Evolutionary conservation across 2,113 vertebrate genomes (phyloP).

Genomic region (Drymodes brunneopygia): DNA sequence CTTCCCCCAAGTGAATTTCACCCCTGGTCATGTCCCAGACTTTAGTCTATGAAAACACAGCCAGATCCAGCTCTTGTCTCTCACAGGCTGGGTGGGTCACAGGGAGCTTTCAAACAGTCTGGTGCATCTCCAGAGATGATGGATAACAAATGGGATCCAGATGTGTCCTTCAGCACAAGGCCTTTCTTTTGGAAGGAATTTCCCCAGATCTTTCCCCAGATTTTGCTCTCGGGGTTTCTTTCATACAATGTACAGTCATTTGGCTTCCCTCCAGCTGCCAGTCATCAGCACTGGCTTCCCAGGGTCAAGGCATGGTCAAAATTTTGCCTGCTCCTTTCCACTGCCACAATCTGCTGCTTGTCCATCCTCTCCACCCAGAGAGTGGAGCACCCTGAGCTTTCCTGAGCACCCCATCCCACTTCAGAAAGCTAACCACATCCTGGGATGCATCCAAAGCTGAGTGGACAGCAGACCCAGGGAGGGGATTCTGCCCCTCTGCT

Average conservation of each 20-base stretch:
- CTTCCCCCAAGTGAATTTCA: not conserved
- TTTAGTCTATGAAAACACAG: not conserved
- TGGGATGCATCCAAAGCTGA: not conserved
- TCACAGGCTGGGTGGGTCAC: not conserved
- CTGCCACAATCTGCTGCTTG: not conserved
- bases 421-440: not conserved
- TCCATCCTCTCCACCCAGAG: accelerated
- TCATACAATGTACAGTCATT: accelerated
- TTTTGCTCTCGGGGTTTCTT: not conserved
- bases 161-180: not conserved
- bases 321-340: not conserved
- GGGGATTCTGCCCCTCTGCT: not conserved
- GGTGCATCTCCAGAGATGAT: accelerated
- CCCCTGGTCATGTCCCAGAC: not conserved
- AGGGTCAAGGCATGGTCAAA: not conserved
- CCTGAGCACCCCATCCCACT: not conserved
- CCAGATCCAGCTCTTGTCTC: not conserved
- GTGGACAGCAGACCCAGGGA: not conserved
- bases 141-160: not conserved
- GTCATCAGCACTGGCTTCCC: not conserved
- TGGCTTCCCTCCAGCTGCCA: not conserved
- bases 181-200: not conserved
- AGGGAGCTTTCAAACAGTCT: not conserved
- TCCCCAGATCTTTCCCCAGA: not conserved
- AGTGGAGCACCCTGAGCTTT: not conserved